These are phyloP conservation scores for Pseudomyrmex sp. DNA, from an alignment of 1,140 invertebrate genomes.

Conservation along the genomic window DNA sequence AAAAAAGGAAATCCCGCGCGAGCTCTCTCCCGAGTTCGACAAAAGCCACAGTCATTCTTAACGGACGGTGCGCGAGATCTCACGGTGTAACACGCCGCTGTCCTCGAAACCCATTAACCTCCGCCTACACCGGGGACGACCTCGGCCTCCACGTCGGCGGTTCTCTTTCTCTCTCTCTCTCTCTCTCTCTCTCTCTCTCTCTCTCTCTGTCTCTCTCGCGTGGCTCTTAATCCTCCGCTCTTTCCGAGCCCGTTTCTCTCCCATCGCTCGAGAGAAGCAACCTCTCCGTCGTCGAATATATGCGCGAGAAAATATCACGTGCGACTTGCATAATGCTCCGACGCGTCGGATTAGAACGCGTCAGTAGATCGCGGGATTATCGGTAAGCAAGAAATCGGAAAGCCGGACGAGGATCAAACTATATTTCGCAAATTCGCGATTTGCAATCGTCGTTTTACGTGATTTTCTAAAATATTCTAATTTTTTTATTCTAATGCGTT, in stretches of 20 bases:
- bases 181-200: slow-evolving; percentile 10
- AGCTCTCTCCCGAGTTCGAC: slow-evolving; percentile 44
- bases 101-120: slow-evolving; percentile 73
- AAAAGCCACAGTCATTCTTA: slow-evolving; percentile 60
- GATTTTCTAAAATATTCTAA: no score
- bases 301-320: slow-evolving; percentile 38
- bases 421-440: no score
- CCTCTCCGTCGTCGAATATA: slow-evolving; percentile 21
- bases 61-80: slow-evolving; percentile 65
- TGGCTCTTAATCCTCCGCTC: slow-evolving; percentile 35
- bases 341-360: no score
- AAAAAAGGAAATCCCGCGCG: slow-evolving; percentile 33
- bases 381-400: no score
- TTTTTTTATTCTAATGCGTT: no score
- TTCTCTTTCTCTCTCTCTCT: slow-evolving; percentile 5
- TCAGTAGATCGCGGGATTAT: no score
- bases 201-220: slow-evolving; percentile 6
- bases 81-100: slow-evolving; percentile 66
- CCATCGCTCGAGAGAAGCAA: slow-evolving; percentile 19
- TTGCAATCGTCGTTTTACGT: no score
- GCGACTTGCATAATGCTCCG: slow-evolving; percentile 26
- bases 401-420: no score
- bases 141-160: slow-evolving; percentile 22
- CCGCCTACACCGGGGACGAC: slow-evolving; percentile 52
- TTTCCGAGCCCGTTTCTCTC: slow-evolving; percentile 33